phyloP scores from a whole-genome alignment of 2,888 invertebrate genomes.

The Acronicta alni region DNA sequence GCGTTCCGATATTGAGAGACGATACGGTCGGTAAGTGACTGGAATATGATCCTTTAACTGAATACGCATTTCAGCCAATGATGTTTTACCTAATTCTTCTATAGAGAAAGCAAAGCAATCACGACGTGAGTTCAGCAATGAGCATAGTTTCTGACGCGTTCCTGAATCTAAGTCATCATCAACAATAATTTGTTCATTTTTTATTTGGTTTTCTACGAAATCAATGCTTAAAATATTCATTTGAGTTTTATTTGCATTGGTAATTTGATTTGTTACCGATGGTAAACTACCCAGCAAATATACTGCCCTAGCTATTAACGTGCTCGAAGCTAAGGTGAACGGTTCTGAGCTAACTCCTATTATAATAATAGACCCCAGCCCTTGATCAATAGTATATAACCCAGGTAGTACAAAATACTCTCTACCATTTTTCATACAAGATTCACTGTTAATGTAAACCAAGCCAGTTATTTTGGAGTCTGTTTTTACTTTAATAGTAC shows the following conservation, averaged over 20 bases:
- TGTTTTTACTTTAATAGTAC: background rate
- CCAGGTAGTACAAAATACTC: background rate
- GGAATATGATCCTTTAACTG: constrained; percentile 1
- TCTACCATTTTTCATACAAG: background rate
- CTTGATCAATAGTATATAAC: background rate
- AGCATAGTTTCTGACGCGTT: background rate
- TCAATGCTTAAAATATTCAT: background rate
- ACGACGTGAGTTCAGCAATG: background rate
- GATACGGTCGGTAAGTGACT: background rate
- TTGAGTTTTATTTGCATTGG: background rate
- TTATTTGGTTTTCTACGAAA: background rate
- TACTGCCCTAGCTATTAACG: background rate
- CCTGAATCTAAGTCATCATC: background rate
- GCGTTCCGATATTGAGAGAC: background rate
- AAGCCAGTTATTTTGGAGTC: background rate
- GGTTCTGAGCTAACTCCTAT: background rate
- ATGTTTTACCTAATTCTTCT: background rate
- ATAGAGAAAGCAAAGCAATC: background rate
- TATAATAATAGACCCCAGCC: background rate
- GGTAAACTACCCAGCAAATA: background rate
- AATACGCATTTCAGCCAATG: constrained; percentile 2
- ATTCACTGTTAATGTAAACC: background rate
- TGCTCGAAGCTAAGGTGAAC: background rate
- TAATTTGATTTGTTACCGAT: background rate
- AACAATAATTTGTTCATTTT: background rate